Base-by-base conservation (phyloP, 2,113 vertebrate genomes). In the Psittacus erithacus region DNA sequence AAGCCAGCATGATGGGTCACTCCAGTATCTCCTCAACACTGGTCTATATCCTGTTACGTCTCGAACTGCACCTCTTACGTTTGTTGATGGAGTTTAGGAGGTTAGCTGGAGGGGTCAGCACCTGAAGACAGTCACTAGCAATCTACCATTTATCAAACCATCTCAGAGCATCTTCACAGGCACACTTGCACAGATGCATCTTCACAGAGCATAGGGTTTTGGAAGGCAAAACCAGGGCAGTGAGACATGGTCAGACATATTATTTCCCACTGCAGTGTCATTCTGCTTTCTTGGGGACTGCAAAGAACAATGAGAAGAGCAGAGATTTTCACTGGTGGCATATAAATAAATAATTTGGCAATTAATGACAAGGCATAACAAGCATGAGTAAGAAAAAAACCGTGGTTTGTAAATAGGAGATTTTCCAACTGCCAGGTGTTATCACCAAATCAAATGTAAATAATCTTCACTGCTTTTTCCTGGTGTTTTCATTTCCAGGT, bases 131-230 rank as follows among this genome's bases (percentile, higher is more conserved):
- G 24, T 17, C 50, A 14, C 35, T 15, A 60, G 28, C n/a, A 43
- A 53, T 8, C 22, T 76, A n/a, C 11, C 14, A 3, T n/a, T 39
- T 67, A 44, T 13, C 63, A 44, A 12, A 44, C 13, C 18, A 28
- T 17, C 47, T 55, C 46, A 19, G 35, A 70, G 68, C 20, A 52
- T n/a, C 49, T 47, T 74, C 57, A 11, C 2, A 49, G 29, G 19
- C 46, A 13, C 5, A n/a, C 29, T 18, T 25, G 33, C 33, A 57
- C 27, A 46, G 63, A 52, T 33, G 28, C 33, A 23, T 38, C 41
- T 62, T 43, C 41, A 12, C 55, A 29, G 28, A 27, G 13, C 1
- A 0, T 1, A 10, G 14, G 35, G 5, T 28, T 73, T 25, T 10
- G 25, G 35, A 60, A 89, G 14, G 39, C 11, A 63, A 63, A 50